Percentiles rank a stretch among this genome's conserved stretches.
Conservation (phyloP, 2,888 invertebrate genomes). For the Ophonus ardosiacus region DNA sequence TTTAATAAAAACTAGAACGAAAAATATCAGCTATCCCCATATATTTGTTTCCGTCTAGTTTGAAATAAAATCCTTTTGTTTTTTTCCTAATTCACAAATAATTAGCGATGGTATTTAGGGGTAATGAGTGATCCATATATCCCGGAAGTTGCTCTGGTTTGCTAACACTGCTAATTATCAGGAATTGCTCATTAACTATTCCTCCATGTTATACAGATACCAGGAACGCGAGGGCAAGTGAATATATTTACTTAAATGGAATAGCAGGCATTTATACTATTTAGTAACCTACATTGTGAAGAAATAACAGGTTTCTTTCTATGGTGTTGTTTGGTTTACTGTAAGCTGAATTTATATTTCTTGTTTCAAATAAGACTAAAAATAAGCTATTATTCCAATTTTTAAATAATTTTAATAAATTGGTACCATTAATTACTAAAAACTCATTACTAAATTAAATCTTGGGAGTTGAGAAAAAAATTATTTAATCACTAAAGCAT, state of each 20-base stretch:
- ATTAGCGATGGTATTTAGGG: neutral
- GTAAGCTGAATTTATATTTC: too few species aligned
- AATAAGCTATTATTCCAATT: too few species aligned
- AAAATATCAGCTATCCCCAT: neutral
- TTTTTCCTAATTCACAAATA: slow-evolving; percentile 21
- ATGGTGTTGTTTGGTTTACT: too few species aligned
- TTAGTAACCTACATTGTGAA: too few species aligned
- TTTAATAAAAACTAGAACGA: too few species aligned
- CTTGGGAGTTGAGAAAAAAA: too few species aligned
- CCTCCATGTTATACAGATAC: slow-evolving; percentile 7
- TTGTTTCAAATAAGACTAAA: too few species aligned
- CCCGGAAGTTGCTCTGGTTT: slow-evolving; percentile 7
- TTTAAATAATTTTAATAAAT: too few species aligned
- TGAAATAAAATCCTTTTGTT: neutral
- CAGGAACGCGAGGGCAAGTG: neutral
- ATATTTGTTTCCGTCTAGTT: neutral
- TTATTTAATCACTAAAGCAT: too few species aligned
- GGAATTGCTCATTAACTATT: slow-evolving; percentile 44
- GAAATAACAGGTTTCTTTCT: too few species aligned
- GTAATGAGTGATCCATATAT: slow-evolving; percentile 5
- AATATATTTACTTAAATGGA: slow-evolving; percentile 26
- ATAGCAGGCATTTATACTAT: neutral
- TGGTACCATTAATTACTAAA: too few species aligned
- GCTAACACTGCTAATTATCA: slow-evolving; percentile 40
- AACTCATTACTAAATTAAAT: too few species aligned